phyloP scores from a whole-genome alignment of 2,888 invertebrate species.

The Rhamphomyia laevipes region DNA sequence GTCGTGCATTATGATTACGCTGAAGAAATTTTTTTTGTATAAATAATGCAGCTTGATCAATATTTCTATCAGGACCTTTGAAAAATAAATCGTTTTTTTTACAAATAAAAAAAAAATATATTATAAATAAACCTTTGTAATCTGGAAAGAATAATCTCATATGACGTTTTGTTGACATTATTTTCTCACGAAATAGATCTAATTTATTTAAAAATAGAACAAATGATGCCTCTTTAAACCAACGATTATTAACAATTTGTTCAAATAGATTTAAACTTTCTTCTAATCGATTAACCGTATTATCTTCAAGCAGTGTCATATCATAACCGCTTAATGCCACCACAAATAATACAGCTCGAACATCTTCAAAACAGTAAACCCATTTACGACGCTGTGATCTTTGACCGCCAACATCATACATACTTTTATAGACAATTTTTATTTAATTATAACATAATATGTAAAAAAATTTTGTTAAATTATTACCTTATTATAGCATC shows the following conservation, averaged over 20 bases:
- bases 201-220: slow-evolving; percentile 53
- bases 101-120: neutral
- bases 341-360: slow-evolving; percentile 50
- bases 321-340: slow-evolving; percentile 54
- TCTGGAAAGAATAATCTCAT: slow-evolving; percentile 47
- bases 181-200: slow-evolving; percentile 53
- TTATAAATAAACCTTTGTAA: slow-evolving; percentile 37
- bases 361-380: slow-evolving; percentile 58
- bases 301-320: slow-evolving; percentile 52
- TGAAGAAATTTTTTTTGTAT: slow-evolving; percentile 49
- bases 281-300: slow-evolving; percentile 47
- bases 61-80: slow-evolving; percentile 48
- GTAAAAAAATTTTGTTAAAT: neutral
- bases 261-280: slow-evolving; percentile 52
- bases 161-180: slow-evolving; percentile 49
- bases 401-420: slow-evolving; percentile 57
- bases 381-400: slow-evolving; percentile 52
- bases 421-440: slow-evolving; percentile 31
- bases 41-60: slow-evolving; percentile 49
- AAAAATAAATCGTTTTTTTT: slow-evolving; percentile 11
- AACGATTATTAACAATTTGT: slow-evolving; percentile 52
- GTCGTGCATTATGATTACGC: slow-evolving; percentile 43
- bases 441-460: neutral
- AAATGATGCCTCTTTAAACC: slow-evolving; percentile 49
- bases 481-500: slow-evolving; percentile 40